These are phyloP conservation scores for Hippocampus mohnikei DNA, from an alignment of 2,113 vertebrate species.

Conservation along the genomic window DNA sequence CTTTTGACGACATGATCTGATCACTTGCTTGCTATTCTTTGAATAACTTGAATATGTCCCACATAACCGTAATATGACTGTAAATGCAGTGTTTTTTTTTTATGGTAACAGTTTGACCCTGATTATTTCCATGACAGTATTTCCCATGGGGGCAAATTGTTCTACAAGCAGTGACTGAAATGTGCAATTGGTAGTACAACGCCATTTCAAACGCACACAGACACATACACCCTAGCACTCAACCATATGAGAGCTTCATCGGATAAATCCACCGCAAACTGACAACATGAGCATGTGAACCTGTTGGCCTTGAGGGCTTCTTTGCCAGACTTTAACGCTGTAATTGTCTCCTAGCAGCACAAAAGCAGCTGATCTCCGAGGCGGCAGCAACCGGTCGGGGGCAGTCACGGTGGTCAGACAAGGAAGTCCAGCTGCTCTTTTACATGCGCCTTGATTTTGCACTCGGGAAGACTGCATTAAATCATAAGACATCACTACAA, in stretches of 20 bases:
- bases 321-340: not conserved
- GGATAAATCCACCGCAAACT: not conserved
- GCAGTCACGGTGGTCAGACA: not conserved
- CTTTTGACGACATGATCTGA: not conserved
- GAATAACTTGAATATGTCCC: not conserved
- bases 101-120: not conserved
- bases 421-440: not conserved
- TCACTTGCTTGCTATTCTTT: not conserved
- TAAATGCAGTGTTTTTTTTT: not conserved
- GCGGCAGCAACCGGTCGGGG: not conserved
- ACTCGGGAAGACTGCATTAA: not conserved
- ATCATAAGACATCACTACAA: not conserved
- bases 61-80: not conserved
- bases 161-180: not conserved
- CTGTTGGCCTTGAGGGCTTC: slow-evolving; percentile 11
- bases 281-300: slow-evolving; percentile 29
- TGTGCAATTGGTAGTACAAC: not conserved
- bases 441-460: not conserved
- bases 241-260: not conserved
- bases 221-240: not conserved
- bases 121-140: not conserved
- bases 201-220: not conserved
- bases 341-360: not conserved
- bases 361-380: not conserved
- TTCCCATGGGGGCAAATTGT: not conserved